Percentiles rank a stretch among this genome's conserved stretches.
Evolutionary conservation across 2,888 invertebrate species (phyloP).

Genomic region (Ophion slaviceki): DNA sequence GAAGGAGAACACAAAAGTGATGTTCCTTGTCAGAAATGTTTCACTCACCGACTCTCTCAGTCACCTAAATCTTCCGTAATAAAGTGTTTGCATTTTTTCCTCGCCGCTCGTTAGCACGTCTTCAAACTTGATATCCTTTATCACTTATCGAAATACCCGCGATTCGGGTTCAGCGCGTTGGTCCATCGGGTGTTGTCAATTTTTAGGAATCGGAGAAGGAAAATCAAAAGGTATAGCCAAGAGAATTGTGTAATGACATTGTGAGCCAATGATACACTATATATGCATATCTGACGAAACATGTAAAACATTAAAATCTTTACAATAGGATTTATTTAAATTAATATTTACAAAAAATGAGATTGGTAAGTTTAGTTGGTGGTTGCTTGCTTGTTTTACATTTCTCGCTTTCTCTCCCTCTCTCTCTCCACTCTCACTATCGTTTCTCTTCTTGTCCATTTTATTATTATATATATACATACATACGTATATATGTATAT

Average conservation of each 20-base stretch:
- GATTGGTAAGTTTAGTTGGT: conserved; percentile 72
- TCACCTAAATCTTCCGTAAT: no score
- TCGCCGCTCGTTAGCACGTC: no score
- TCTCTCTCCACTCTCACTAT: conserved; percentile 17
- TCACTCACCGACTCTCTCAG: no score
- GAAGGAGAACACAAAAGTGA: no score
- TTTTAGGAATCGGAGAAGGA: neutral
- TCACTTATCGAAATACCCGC: no score
- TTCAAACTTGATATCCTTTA: no score
- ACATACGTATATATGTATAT: conserved; percentile 38
- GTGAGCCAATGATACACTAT: conserved; percentile 13
- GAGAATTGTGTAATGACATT: conserved; percentile 18
- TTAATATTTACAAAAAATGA: conserved; percentile 81
- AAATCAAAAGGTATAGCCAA: neutral
- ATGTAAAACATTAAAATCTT: conserved; percentile 78
- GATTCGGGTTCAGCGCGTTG: no score
- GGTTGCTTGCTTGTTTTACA: conserved; percentile 51
- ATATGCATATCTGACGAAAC: conserved; percentile 54
- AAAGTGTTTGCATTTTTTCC: no score
- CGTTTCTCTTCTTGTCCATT: conserved; percentile 20
- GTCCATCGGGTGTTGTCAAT: no score
- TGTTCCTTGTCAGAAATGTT: no score
- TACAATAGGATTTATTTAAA: conserved; percentile 81
- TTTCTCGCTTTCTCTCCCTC: neutral
- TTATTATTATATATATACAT: conserved; percentile 65